Evolutionary conservation across 1,140 invertebrate genomes (phyloP).

Genomic region (Diachasmimorpha longicaudata): DNA sequence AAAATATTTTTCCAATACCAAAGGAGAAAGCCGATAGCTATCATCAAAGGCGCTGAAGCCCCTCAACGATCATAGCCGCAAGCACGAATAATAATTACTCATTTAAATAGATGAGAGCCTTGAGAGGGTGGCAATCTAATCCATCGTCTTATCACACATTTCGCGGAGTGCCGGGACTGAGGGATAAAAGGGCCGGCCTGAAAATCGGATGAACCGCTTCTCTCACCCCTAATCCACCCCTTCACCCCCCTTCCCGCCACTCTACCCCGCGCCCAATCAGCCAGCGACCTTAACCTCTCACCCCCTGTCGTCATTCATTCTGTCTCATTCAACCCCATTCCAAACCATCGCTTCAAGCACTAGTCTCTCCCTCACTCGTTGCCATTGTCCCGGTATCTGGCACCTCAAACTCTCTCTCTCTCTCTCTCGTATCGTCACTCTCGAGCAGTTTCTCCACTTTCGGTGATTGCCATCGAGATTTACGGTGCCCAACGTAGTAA

Average conservation of each 20-base stretch:
- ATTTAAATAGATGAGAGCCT: constrained; percentile 20
- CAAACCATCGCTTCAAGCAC: not conserved
- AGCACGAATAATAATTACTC: constrained; percentile 22
- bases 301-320: constrained; percentile 2
- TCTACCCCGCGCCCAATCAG: constrained; percentile 28
- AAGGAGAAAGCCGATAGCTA: not conserved
- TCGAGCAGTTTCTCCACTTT: constrained; percentile 39
- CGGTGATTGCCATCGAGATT: constrained; percentile 52
- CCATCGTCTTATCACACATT: constrained; percentile 23
- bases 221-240: too few species aligned
- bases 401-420: not conserved
- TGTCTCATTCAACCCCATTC: constrained; percentile 2
- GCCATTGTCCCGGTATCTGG: not conserved
- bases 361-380: constrained; percentile 9
- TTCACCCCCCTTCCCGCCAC: too few species aligned
- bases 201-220: constrained; percentile 3
- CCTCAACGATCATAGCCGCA: not conserved
- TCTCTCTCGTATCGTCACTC: constrained; percentile 16
- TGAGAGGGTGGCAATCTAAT: constrained; percentile 20
- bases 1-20: not conserved
- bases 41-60: not conserved
- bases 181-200: not conserved
- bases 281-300: constrained; percentile 23
- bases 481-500: constrained; percentile 34
- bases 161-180: not conserved